Evolutionary conservation across 2,888 invertebrate species (phyloP), one percentile per base, ranked within the genome.

Genomic region (Amphipoea lucens): DNA sequence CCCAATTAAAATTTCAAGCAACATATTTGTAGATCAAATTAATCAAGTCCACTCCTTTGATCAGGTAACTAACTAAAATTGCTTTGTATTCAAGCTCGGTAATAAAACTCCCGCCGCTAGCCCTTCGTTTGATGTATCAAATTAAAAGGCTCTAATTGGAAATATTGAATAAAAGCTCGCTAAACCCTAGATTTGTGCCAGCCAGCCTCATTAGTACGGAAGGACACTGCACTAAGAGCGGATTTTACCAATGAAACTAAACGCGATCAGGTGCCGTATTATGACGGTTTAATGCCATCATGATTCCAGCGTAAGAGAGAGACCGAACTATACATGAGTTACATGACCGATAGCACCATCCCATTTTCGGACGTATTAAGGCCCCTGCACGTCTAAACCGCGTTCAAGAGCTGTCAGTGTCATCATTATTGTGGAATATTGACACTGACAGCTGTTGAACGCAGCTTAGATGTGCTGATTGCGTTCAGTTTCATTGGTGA

Each of bases 101-200:
- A 66, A 74, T 68, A 45, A 45, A 82, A 86, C 36, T 54, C 29
- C 11, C 29, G 14, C 40, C 12, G 9, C 42, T 57, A 65, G 36
- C 42, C 51, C 51, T 48, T 69, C 51, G 48, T 74, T 74, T 71
- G 40, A 72, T 62, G 23, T 65, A 73, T 62, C 65, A 74, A 83
- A 78, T 78, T 67, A 78, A 66, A 63, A 40, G 54, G 42, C 57
- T 63, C 42, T 67, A 72, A 84, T 87, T 79, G 62, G 67, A 66
- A 66, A 69, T 63, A 84, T 87, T 72, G 40, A 82, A 82, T 81
- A 40, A 77, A 60, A 66, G 51, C 62, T 68, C 63, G 42, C 71
- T 63, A 80, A 72, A 42, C 68, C 65, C 72, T 84, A 77, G 73
- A 73, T 70, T 76, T 72, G 4, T 45, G 48, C n/a, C 72, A 73